Base-by-base conservation (phyloP, 2,888 invertebrate genomes). In the Yponomeuta evonymella region DNA sequence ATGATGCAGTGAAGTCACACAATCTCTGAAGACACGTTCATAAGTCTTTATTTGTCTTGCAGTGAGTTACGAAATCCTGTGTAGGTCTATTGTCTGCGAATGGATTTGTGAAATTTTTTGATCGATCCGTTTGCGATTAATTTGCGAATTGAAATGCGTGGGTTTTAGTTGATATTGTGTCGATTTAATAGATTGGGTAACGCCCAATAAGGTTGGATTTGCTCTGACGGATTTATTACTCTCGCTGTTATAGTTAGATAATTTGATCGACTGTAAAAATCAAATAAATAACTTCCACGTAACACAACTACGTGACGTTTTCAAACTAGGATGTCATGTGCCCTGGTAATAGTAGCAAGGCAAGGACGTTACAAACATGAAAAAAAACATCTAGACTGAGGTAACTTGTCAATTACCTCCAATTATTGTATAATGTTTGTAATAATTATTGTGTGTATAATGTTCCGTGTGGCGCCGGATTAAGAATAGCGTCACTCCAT, bases 71-170 rank as follows among this genome's bases (percentile, higher is more conserved):
- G 48, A 48, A 43, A 67, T 23, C 36, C n/a, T 67, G 23, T 43
- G 10, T 9, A n/a, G 33, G 67, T 48, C 23, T 63, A 29, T 23
- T 63, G 63, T 63, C 64, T 58, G 51, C 5, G 29, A 23, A 67
- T 4, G 48, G 48, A 36, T 12, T 67, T 33, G 67, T 67, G 67
- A 67, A 67, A 67, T 67, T 67, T 43, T 58, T 58, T 58, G 51
- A 67, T 67, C 67, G 67, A 67, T 23, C 9, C 48, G 23, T 67
- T 43, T 67, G 36, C 48, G 48, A 67, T 67, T 67, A 67, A 67
- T 67, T 67, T 48, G 67, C 15, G 23, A 67, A 67, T n/a, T 67
- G 15, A 43, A n/a, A 23, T 10, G 48, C 23, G 67, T 67, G 48
- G 67, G 67, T 15, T 67, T 67, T n/a, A 48, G 9, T 65, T 33